These are phyloP conservation scores for Willowsia nigromaculata DNA, from an alignment of 2,888 invertebrate species.

Conservation along the genomic window DNA sequence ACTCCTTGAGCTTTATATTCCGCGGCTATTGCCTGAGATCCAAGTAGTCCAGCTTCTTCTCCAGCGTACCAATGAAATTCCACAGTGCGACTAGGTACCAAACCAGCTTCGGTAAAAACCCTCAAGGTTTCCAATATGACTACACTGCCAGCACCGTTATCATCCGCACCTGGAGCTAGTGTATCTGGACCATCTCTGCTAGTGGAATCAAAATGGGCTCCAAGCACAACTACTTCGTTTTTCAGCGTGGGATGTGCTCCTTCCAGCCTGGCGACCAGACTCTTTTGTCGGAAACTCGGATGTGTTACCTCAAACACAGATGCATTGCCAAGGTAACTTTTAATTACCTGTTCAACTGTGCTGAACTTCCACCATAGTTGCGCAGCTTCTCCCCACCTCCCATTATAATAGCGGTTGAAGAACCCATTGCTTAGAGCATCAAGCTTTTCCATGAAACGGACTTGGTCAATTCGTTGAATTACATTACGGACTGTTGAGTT, in stretches of 20 bases:
- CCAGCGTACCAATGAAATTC: constrained; percentile 67
- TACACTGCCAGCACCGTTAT: constrained; percentile 42
- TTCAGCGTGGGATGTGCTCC: constrained; percentile 23
- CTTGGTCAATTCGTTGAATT: neutral
- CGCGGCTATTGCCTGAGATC: constrained; percentile 3
- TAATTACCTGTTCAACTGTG: neutral
- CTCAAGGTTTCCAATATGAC: constrained; percentile 25
- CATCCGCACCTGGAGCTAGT: constrained; percentile 54
- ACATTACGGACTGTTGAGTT: neutral
- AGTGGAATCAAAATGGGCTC: constrained; percentile 58
- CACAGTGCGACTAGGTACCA: constrained; percentile 13
- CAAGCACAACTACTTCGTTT: constrained; percentile 41
- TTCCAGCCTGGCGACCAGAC: constrained; percentile 40
- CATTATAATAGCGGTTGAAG: constrained; percentile 34
- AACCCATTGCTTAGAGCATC: neutral
- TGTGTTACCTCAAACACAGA: constrained; percentile 24
- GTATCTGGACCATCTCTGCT: neutral
- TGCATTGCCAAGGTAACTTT: constrained; percentile 6
- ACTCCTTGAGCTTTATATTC: neutral
- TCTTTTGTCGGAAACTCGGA: constrained; percentile 29
- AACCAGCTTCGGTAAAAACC: constrained; percentile 3
- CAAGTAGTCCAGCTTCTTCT: constrained; percentile 39
- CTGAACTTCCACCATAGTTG: constrained; percentile 38
- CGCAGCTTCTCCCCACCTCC: constrained; percentile 1
- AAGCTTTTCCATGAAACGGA: neutral